Evolutionary conservation across 2,113 vertebrate species (phyloP), one percentile per base, ranked within the genome.

Genomic region (Mobula hypostoma): DNA sequence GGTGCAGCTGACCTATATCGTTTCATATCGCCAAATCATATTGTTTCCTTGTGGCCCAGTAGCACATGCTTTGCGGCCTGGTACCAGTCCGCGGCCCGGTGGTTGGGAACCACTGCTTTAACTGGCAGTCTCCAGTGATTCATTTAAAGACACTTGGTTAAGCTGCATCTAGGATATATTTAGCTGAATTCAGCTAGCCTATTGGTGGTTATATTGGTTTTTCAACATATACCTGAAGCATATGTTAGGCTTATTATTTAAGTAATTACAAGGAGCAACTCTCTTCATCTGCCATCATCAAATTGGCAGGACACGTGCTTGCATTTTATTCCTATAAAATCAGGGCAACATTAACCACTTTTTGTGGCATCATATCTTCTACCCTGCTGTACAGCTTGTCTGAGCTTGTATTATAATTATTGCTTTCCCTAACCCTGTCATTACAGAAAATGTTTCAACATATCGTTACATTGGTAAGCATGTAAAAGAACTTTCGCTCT

Each of bases 351-450:
- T 85, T 21, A 27, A 27, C 40, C 24, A 85, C 21, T 58, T 85
- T 85, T 24, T 29, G 11, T 5, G 24, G 21, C 24, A 56, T 58
- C 24, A 61, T 12, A 8, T 85, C 24, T 85, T 2, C 58, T 70
- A 66, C 36, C 21, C 32, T 19, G 14, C 14, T 68, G n/a, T 32
- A 90, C 17, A 5, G 61, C 5, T 40, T 91, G 66, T 21, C 29
- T 15, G 15, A 91, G 14, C 15, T 63, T 17, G 14, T 14, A 91
- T 21, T 91, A 91, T 91, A 70, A 91, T 91, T 32, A 68, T 40
- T n/a, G 19, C n/a, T n/a, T 90, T 68, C 68, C n/a, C 66, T 70
- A 91, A 91, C 87, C 58, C 29, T n/a, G n/a, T 90, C 61, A 66
- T n/a, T 15, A 91, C 61, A 70, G 63, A 91, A 91, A 91, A 70